Percentiles rank a stretch among this genome's conserved stretches.
Conservation (phyloP, 2,113 vertebrate genomes). For the cat (Felis catus) region F.catus_Fca126_mat1.0 CM031420.1:83923501-83924000, state of each 20-base stretch:
- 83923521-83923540: neutral
- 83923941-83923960: neutral
- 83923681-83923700: neutral
- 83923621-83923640: neutral
- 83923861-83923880: constrained; percentile 90
- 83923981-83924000: neutral
- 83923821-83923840: constrained; percentile 87
- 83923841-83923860: constrained; percentile 90
- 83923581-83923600: neutral
- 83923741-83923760: neutral
- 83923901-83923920: constrained; percentile 86
- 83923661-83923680: neutral
- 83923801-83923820: constrained; percentile 84
- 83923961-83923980: neutral
- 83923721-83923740: no score
- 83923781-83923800: neutral
- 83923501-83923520: neutral
- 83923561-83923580: neutral
- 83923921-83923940: neutral
- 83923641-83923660: neutral
- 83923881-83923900: constrained; percentile 89
- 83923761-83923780: neutral
- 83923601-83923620: neutral
- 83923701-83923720: no score
- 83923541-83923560: no score